Conservation (phyloP, 2,888 invertebrate species). For the Cosmia trapezina region DNA sequence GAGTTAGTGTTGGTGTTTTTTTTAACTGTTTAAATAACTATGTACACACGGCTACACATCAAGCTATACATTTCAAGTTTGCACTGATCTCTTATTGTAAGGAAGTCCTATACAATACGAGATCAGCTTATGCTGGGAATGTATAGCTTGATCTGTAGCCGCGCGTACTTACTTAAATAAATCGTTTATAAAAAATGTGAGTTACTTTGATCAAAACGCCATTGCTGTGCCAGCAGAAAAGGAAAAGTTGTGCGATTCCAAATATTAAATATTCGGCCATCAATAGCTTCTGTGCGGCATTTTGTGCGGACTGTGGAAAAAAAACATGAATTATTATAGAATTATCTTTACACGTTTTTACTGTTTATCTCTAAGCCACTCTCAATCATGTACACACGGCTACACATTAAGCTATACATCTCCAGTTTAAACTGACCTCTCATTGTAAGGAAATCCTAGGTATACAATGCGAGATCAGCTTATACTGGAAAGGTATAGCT, state of each 20-base stretch:
- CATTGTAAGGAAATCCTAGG: no score
- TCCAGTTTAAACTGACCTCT: no score
- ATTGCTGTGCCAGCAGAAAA: conserved; percentile 86
- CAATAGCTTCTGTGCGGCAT: conserved; percentile 78
- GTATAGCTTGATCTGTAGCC: no score
- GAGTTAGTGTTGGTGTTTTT: background rate
- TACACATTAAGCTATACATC: no score
- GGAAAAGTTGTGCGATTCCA: conserved; percentile 81
- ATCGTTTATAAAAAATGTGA: background rate
- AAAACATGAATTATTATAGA: background rate
- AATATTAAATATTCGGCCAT: conserved; percentile 85
- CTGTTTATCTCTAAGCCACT: background rate
- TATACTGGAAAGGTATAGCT: no score
- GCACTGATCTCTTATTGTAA: no score
- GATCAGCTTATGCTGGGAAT: no score
- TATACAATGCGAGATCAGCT: no score
- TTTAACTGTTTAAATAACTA: background rate
- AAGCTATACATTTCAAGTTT: no score
- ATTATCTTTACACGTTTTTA: background rate
- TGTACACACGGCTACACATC: no score
- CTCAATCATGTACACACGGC: background rate
- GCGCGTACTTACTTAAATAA: background rate
- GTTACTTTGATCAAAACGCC: conserved; percentile 80
- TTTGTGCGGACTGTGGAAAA: conserved; percentile 75
- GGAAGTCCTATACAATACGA: no score